A percentile compares a stretch with the other conserved stretches of the same genome.
Evolutionary conservation across 2,797 vertebrate species (phyloP).

Genomic region (Myotis pilosus): DNA sequence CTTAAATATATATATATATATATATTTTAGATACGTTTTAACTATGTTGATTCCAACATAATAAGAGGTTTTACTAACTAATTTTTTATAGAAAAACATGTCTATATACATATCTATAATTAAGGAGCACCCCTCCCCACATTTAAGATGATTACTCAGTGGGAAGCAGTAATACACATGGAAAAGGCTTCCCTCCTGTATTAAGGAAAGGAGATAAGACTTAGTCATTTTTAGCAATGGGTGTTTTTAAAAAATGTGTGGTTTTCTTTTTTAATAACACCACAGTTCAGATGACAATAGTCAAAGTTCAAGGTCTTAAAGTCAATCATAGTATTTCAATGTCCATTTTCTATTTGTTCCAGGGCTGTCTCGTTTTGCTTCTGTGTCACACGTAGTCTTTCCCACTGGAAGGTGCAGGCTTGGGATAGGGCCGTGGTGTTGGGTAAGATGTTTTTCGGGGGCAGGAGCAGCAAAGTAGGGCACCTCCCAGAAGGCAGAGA

Average conservation of each 20-base stretch:
- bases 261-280: conserved; percentile 39
- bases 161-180: conserved; percentile 43
- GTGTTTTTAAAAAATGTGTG: conserved; percentile 70
- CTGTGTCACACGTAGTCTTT: conserved; percentile 89
- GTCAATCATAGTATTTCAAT: conserved; percentile 70
- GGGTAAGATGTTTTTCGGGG: conserved; percentile 85
- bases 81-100: conserved; percentile 69
- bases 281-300: conserved; percentile 68
- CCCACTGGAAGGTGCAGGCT: conserved; percentile 81
- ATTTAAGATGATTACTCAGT: conserved; percentile 33
- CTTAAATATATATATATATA: conserved; percentile 34
- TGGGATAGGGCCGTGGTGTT: conserved; percentile 83
- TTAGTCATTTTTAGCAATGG: conserved; percentile 67
- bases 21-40: conserved; percentile 43
- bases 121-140: background rate
- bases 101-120: conserved; percentile 68
- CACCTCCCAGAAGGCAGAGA: conserved; percentile 88
- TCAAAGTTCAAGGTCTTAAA: conserved; percentile 59
- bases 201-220: conserved; percentile 69
- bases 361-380: conserved; percentile 21
- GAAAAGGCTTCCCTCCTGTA: conserved; percentile 32
- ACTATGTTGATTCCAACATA: conserved; percentile 36
- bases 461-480: conserved; percentile 89
- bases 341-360: conserved; percentile 70
- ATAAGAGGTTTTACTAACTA: conserved; percentile 25